These are phyloP conservation scores for Carposina sasakii DNA, from an alignment of 1,140 invertebrate genomes.

Conservation along the genomic window DNA sequence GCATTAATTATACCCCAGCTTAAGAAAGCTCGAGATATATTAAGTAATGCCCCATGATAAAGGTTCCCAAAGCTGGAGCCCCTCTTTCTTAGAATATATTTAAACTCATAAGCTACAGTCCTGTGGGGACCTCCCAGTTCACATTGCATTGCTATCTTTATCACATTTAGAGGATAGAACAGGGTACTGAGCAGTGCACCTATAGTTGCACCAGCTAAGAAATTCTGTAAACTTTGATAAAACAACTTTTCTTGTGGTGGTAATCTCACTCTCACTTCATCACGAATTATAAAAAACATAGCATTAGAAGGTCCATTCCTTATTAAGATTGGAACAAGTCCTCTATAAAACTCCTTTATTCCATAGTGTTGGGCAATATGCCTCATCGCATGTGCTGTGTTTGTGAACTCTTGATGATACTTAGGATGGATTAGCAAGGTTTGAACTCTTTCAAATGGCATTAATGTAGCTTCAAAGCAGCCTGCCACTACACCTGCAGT, in stretches of 20 bases:
- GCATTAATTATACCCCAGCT: conserved; percentile 99
- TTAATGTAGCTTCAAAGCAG: conserved; percentile 89
- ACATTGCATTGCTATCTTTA: conserved; percentile 96
- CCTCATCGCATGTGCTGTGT: conserved; percentile 90
- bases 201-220: conserved; percentile 94
- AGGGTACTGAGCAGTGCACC: conserved; percentile 94
- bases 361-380: conserved; percentile 79
- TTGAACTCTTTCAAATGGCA: conserved; percentile 97
- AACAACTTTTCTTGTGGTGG: conserved; percentile 74
- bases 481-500: conserved; percentile 84
- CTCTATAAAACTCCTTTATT: conserved; percentile 85
- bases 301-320: conserved; percentile 96
- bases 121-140: conserved; percentile 90
- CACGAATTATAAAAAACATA: conserved; percentile 91
- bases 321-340: conserved; percentile 87
- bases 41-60: conserved; percentile 95
- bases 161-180: conserved; percentile 98
- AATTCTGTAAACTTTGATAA: conserved; percentile 78
- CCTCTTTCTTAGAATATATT: conserved; percentile 84
- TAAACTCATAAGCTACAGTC: conserved; percentile 80
- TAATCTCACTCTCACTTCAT: conserved; percentile 78
- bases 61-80: conserved; percentile 85
- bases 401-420: conserved; percentile 89
- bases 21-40: conserved; percentile 94
- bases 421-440: conserved; percentile 91